Evolutionary conservation across 2,888 invertebrate species (phyloP).

Genomic region (Branchellion lobata): DNA sequence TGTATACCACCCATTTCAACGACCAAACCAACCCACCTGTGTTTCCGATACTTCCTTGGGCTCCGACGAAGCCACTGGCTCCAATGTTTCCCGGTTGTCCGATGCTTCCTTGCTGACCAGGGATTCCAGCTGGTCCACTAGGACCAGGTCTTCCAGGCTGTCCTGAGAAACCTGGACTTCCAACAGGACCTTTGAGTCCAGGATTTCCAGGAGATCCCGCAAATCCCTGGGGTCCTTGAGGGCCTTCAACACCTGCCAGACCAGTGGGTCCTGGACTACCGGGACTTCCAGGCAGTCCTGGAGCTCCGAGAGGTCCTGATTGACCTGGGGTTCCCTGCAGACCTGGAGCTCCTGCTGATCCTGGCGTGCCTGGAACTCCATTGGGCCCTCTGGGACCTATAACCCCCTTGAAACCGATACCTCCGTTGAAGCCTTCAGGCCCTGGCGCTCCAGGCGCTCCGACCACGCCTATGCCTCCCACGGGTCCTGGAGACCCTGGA

Average conservation of each 20-base stretch:
- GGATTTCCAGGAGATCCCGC: background rate
- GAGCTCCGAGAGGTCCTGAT: conserved; percentile 4
- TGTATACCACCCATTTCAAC: background rate
- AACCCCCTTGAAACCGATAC: conserved; percentile 13
- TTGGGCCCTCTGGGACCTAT: conserved; percentile 13
- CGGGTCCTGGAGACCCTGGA: background rate
- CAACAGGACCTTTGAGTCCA: background rate
- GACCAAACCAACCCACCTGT: background rate
- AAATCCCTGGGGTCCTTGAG: background rate
- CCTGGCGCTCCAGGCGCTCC: conserved; percentile 32
- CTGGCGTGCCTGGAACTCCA: conserved; percentile 23
- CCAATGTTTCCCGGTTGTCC: conserved; percentile 1
- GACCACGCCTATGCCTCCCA: conserved; percentile 9
- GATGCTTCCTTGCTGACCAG: background rate
- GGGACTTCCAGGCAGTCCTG: conserved; percentile 34
- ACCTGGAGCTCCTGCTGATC: conserved; percentile 27
- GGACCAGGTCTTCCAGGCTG: background rate
- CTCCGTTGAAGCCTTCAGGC: background rate
- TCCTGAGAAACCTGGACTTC: conserved; percentile 1
- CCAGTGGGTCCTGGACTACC: background rate
- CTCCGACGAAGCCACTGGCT: background rate
- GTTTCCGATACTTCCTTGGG: background rate
- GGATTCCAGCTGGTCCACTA: background rate
- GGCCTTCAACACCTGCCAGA: background rate
- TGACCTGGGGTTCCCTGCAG: background rate